These are phyloP conservation scores for Pectinophora gossypiella DNA, from an alignment of 1,140 invertebrate species.

Conservation along the genomic window DNA sequence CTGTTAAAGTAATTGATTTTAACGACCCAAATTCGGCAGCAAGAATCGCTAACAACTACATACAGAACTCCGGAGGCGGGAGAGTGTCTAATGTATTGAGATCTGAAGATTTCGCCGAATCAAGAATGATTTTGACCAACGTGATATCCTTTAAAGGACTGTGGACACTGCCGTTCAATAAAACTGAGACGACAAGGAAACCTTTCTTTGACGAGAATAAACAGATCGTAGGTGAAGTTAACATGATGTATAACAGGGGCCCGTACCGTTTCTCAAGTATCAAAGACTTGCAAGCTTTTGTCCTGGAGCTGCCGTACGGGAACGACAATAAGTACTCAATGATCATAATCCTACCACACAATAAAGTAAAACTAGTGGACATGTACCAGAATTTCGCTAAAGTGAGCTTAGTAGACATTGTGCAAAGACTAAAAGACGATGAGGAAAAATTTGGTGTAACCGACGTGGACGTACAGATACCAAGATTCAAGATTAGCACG, in stretches of 20 bases:
- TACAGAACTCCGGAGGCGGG: constrained; percentile 46
- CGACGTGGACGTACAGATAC: constrained; percentile 80
- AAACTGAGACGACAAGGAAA: constrained; percentile 73
- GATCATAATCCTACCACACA: constrained; percentile 47
- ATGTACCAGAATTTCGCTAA: constrained; percentile 40
- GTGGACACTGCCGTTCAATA: constrained; percentile 84
- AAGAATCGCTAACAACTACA: constrained; percentile 42
- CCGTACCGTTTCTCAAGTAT: constrained; percentile 71
- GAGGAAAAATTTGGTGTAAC: constrained; percentile 63
- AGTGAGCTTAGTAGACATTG: constrained; percentile 38
- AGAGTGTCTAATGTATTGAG: constrained; percentile 53
- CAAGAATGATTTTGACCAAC: constrained; percentile 84
- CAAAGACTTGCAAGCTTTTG: constrained; percentile 70
- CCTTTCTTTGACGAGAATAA: constrained; percentile 76
- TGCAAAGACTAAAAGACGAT: constrained; percentile 64
- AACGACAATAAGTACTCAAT: constrained; percentile 53
- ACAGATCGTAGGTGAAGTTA: constrained; percentile 67
- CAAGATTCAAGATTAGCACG: constrained; percentile 81
- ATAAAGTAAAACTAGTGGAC: constrained; percentile 31
- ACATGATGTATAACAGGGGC: constrained; percentile 78
- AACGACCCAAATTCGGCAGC: constrained; percentile 41
- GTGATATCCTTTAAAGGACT: constrained; percentile 89
- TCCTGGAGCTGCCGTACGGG: constrained; percentile 76
- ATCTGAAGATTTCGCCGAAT: constrained; percentile 72
- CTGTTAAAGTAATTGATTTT: constrained; percentile 49